Conservation (phyloP, 2,113 vertebrate genomes). For the Cebidichthys violaceus region DNA sequence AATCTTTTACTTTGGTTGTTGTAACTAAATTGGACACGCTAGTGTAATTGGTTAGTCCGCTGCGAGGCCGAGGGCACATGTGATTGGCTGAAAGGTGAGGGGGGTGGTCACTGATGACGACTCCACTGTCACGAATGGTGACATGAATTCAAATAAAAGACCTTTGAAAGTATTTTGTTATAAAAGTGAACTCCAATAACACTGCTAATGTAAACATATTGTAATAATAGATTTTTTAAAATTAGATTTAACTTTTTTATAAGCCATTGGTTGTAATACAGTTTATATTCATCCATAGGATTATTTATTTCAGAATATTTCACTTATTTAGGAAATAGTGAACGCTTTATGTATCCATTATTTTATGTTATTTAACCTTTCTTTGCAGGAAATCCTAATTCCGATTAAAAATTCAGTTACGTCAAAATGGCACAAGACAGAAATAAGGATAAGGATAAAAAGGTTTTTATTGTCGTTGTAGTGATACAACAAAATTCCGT, state of each 20-base stretch:
- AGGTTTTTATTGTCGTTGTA: too few species aligned
- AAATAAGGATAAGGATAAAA: too few species aligned
- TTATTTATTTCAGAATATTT: not conserved
- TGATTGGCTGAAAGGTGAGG: constrained; percentile 6
- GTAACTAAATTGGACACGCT: not conserved
- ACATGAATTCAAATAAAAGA: not conserved
- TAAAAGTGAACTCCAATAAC: not conserved
- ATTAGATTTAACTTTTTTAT: not conserved
- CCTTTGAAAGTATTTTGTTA: not conserved
- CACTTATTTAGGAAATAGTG: not conserved
- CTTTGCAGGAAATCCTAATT: not conserved
- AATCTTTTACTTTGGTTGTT: not conserved
- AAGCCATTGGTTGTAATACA: not conserved
- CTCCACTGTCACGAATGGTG: too few species aligned
- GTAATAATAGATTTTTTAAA: not conserved
- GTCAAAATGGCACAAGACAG: too few species aligned
- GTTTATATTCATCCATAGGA: not conserved
- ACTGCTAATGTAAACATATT: not conserved
- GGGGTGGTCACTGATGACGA: not conserved
- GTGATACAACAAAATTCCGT: too few species aligned
- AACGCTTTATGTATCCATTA: not conserved
- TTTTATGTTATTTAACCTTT: not conserved
- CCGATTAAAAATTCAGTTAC: not conserved
- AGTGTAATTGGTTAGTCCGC: not conserved
- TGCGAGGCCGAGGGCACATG: not conserved